These are phyloP conservation scores for Acanthurus lineatus DNA, from an alignment of 2,797 vertebrate species.

Conservation along the genomic window DNA sequence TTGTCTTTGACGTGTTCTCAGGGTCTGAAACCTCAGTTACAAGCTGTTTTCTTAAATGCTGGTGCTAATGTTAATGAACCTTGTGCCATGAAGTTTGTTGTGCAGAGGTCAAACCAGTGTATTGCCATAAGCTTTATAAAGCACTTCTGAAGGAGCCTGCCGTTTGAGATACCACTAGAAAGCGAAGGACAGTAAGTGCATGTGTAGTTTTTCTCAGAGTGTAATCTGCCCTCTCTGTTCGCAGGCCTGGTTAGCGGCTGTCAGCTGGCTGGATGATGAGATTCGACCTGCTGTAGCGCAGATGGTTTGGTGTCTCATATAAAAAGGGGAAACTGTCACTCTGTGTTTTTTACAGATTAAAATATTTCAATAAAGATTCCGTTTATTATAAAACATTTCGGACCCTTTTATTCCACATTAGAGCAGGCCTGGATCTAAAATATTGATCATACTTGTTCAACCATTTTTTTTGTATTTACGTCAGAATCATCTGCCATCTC, in stretches of 20 bases:
- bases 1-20: slow-evolving; percentile 24
- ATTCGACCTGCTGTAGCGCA: slow-evolving; percentile 62
- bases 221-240: slow-evolving; percentile 60
- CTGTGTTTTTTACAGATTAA: slow-evolving; percentile 48
- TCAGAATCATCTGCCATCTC: slow-evolving; percentile 13
- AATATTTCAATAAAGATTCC: slow-evolving; percentile 63
- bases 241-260: slow-evolving; percentile 53
- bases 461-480: slow-evolving; percentile 29
- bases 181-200: slow-evolving; percentile 42
- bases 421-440: not conserved
- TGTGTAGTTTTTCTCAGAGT: slow-evolving; percentile 55
- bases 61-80: slow-evolving; percentile 41
- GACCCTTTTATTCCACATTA: not conserved
- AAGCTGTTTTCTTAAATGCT: slow-evolving; percentile 24
- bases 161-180: slow-evolving; percentile 43
- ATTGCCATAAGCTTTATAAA: slow-evolving; percentile 33
- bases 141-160: slow-evolving; percentile 37
- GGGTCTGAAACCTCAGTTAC: slow-evolving; percentile 17
- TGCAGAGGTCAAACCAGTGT: slow-evolving; percentile 39
- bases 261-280: slow-evolving; percentile 66
- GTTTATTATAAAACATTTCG: slow-evolving; percentile 37
- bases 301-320: slow-evolving; percentile 54
- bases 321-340: slow-evolving; percentile 40
- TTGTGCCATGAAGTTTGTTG: slow-evolving; percentile 31
- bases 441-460: not conserved